Percentiles rank a stretch among this genome's conserved stretches.
Evolutionary conservation across 2,888 invertebrate genomes (phyloP).

Genomic region (Eulithis prunata): DNA sequence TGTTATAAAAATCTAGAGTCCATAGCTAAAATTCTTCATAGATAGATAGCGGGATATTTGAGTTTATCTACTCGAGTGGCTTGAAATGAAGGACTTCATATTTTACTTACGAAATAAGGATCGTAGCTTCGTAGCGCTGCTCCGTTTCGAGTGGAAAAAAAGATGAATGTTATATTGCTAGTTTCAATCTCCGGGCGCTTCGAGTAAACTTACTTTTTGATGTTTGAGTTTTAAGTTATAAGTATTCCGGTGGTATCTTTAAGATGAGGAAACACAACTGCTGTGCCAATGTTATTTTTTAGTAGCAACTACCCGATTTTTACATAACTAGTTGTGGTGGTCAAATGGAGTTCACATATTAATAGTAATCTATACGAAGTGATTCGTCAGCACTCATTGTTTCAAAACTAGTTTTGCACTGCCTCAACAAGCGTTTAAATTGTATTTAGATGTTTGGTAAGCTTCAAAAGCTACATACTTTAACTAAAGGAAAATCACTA

Average conservation of each 20-base stretch:
- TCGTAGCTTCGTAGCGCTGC: slow-evolving; percentile 12
- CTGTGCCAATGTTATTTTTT: no score
- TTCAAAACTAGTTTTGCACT: no score
- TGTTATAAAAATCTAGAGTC: slow-evolving; percentile 4
- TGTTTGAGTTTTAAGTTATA: slow-evolving; percentile 24
- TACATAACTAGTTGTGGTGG: no score
- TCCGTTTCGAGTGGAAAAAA: slow-evolving; percentile 22
- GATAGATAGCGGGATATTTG: slow-evolving; percentile 7
- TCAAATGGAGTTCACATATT: no score
- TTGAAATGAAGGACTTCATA: slow-evolving; percentile 35
- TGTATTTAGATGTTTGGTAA: neutral
- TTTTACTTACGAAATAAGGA: slow-evolving; percentile 33
- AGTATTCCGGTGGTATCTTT: neutral
- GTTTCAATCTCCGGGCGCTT: slow-evolving; percentile 25
- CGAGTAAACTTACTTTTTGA: slow-evolving; percentile 21
- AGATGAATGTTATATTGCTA: slow-evolving; percentile 26
- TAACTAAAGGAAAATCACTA: slow-evolving; percentile 17
- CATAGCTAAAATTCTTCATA: slow-evolving; percentile 10
- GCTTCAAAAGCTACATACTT: neutral
- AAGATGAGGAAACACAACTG: neutral
- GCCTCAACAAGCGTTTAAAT: no score
- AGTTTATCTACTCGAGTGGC: slow-evolving; percentile 28
- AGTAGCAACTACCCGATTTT: no score
- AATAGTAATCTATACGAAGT: no score
- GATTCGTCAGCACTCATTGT: no score